Evolutionary conservation across 2,888 invertebrate genomes (phyloP), one percentile per base, ranked within the genome.

Genomic region (Caenorhabditis sinica): DNA sequence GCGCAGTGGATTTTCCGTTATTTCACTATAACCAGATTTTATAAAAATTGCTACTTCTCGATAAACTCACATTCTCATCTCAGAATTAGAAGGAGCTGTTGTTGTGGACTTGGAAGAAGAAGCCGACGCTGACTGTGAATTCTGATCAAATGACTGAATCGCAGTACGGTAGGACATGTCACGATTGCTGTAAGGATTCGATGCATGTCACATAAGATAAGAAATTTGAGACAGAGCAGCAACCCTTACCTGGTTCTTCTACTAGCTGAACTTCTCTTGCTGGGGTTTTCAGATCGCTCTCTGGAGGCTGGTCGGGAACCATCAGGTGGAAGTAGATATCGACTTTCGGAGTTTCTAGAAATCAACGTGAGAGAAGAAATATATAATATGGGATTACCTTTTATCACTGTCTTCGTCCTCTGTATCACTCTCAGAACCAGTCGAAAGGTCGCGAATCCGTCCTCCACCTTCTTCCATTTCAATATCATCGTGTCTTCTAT

Each of bases 161-260:
- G 85, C 85, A 5, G 85, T 85, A 4, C 82, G 82, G 28, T 85
- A 85, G 8, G 85, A 85, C 60, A 75, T 65, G 60, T 85, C 85
- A 0, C 85, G 61, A 23, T 77, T 77, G 53, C 82, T 85, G 63
- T 43, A 83, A 74, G 36, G 49, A 36, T 23, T 43, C 23, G 53
- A 9, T 30, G 68, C 30, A 68, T 68, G 51, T 68, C 68, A 68
- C 68, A 53, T 49, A 15, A 30, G 13, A 23, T 23, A 36, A 3
- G 23, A 15, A 40, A 40, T 25, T 45, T 51, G 58, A 15, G 68
- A 60, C 45, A 58, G 13, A 45, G 8, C n/a, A 15, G 2, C 23
- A 66, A 49, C n/a, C n/a, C 60, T 49, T 40, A 71, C 76, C 72
- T 80, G n/a, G 72, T 82, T 13, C 63, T 9, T 33, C 76, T 28